phyloP scores from a whole-genome alignment of 1,140 invertebrate species.

The Leptopilina clavipes region DNA sequence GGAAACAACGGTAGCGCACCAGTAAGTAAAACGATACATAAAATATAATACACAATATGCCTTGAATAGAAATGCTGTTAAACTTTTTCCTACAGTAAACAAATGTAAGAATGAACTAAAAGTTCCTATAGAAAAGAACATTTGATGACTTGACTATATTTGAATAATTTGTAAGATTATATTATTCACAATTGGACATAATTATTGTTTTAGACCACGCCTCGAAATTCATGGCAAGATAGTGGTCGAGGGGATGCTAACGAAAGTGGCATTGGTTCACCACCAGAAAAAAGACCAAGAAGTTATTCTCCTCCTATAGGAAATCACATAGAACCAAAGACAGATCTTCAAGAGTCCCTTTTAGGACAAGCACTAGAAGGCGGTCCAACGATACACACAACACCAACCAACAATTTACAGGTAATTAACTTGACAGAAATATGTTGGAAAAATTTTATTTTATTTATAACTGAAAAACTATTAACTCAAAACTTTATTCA shows the following conservation, averaged over 20 bases:
- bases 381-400: constrained; percentile 76
- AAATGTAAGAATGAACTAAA: too few species aligned
- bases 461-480: too few species aligned
- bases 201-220: constrained; percentile 61
- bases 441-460: too few species aligned
- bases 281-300: constrained; percentile 76
- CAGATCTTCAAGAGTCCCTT: constrained; percentile 81
- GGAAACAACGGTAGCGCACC: constrained; percentile 71
- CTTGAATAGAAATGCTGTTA: too few species aligned
- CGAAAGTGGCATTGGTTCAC: constrained; percentile 72
- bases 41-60: too few species aligned
- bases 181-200: background rate
- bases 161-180: background rate
- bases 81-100: background rate
- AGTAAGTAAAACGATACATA: constrained; percentile 57
- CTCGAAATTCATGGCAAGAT: constrained; percentile 75
- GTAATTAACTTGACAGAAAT: constrained; percentile 55
- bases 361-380: constrained; percentile 85
- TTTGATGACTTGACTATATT: too few species aligned
- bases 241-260: constrained; percentile 71
- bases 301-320: constrained; percentile 75
- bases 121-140: too few species aligned
- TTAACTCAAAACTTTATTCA: too few species aligned
- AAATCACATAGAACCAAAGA: constrained; percentile 73
- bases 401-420: constrained; percentile 68